These are phyloP conservation scores for Nephrocerus scutellatus DNA, from an alignment of 2,888 invertebrate species.

Conservation along the genomic window DNA sequence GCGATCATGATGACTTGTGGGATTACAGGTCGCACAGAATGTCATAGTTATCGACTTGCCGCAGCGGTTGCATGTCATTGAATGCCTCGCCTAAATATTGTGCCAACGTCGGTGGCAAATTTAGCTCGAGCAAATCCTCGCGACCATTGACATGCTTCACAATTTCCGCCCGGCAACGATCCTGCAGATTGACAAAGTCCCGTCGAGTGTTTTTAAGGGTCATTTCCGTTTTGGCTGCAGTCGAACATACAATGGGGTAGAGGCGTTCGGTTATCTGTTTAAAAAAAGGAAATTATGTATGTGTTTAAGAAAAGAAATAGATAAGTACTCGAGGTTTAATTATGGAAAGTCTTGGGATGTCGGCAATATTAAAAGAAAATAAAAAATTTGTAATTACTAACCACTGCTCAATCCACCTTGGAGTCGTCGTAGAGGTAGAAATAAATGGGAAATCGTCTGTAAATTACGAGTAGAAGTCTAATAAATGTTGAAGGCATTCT, in stretches of 20 bases:
- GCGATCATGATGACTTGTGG: too few relatives aligned
- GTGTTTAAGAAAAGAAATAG: constrained; percentile 2
- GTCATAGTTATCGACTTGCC: constrained; percentile 46
- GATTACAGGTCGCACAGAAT: constrained; percentile 37
- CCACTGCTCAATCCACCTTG: too few relatives aligned
- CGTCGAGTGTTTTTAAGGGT: constrained; percentile 54
- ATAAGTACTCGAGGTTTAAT: too few relatives aligned
- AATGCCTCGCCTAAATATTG: constrained; percentile 54
- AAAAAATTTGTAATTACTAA: too few relatives aligned
- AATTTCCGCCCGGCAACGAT: constrained; percentile 59
- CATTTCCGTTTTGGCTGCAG: constrained; percentile 70
- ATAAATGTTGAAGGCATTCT: too few relatives aligned
- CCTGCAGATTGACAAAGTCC: constrained; percentile 61
- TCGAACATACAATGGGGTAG: constrained; percentile 64
- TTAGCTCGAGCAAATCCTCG: constrained; percentile 51
- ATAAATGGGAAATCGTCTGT: too few relatives aligned
- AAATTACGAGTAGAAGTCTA: too few relatives aligned
- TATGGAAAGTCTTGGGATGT: too few relatives aligned
- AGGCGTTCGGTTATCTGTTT: constrained; percentile 53
- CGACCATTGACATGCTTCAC: constrained; percentile 51
- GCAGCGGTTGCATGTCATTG: constrained; percentile 43
- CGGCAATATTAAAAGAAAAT: neutral
- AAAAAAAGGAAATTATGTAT: too few relatives aligned
- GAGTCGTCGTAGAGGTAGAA: too few relatives aligned
- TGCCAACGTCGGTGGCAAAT: constrained; percentile 54